Evolutionary conservation across 1,140 invertebrate species (phyloP), one percentile per base, ranked within the genome.

Genomic region (Phymorhynchus buccinoides): DNA sequence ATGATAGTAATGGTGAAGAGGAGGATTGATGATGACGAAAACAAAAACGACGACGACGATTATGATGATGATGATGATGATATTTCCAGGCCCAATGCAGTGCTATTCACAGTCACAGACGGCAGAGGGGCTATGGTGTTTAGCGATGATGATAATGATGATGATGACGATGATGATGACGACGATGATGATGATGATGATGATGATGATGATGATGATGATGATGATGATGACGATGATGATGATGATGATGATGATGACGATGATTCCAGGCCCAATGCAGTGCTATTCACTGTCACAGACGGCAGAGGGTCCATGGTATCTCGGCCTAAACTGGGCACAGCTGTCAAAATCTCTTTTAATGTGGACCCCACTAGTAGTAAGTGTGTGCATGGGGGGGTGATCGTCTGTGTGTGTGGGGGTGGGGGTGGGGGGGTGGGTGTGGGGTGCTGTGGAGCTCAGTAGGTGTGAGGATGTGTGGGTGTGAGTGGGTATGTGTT

Each of bases 181-280:
- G 35, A 22, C 77, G 39, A 48, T 39, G 30, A 56, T 44, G 62
- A 37, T 75, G 66, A 44, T 39, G 66, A 77, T 39, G 73, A 77
- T 7, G 62, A 84, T 37, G 66, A 75, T 39, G 56, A 44, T 79
- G 68, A 84, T 30, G 62, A 66, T 84, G 52, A 44, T 39, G 42
- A 66, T 30, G 62, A 75, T 44, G 44, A 75, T 41, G 73, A 84
- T 78, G 73, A 75, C 42, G 83, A 32, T 39, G 83, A 84, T 52
- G 79, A 75, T 84, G 52, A 75, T 84, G 68, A 75, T 42, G 83
- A 84, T 71, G 73, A 66, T n/a, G 44, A 22, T 41, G 42, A n/a
- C 32, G 82, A 9, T 18, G 44, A 18, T 62, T 62, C n/a, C 56
- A 62, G 56, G 22, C 56, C 56, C 22, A 62, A 16, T 27, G 68